Evolutionary conservation across 2,797 vertebrate species (phyloP), one percentile per base, ranked within the genome.

Genomic region (Meda fulgida): DNA sequence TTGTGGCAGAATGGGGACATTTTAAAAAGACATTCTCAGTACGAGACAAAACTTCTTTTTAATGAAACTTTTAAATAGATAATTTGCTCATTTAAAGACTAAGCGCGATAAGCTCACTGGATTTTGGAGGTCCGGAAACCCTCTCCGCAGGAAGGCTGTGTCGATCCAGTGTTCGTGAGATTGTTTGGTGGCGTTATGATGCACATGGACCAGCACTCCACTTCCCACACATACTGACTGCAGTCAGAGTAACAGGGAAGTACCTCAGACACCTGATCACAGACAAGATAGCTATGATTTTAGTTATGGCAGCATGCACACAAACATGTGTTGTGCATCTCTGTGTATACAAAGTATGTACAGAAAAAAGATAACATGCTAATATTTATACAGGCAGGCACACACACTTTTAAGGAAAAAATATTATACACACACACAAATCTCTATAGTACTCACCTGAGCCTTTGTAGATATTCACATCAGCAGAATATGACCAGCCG

Each of bases 381-480:
- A 19, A 26, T 65, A 36, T 53, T 72, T 29, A 71, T 26, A 82
- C 21, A 72, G 18, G 63, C 34, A 38, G 23, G 3, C n/a, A 43
- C 3, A 72, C 8, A 14, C 21, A 63, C n/a, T 26, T 29, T n/a
- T 8, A 34, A 31, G 16, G 1, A 38, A 26, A 65, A 23, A 40
- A 34, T 34, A 7, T 13, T n/a, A 55, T 23, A 40, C 4, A 66
- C n/a, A 72, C n/a, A 63, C 8, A 19, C 10, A 14, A 13, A 29
- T 31, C 7, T 67, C 31, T 13, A 13, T n/a, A 4, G n/a, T 60
- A 95, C 95, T 96, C 93, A 96, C 96, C 96, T 96, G 95, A 96
- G 96, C 96, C 95, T 96, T 97, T 94, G 96, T 90, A 94, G 95
- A 95, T 91, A 93, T 96, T 95, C 94, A 89, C 92, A 94, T 94